phyloP scores from a whole-genome alignment of 2,797 vertebrate species.

The Malurus splendens region DNA sequence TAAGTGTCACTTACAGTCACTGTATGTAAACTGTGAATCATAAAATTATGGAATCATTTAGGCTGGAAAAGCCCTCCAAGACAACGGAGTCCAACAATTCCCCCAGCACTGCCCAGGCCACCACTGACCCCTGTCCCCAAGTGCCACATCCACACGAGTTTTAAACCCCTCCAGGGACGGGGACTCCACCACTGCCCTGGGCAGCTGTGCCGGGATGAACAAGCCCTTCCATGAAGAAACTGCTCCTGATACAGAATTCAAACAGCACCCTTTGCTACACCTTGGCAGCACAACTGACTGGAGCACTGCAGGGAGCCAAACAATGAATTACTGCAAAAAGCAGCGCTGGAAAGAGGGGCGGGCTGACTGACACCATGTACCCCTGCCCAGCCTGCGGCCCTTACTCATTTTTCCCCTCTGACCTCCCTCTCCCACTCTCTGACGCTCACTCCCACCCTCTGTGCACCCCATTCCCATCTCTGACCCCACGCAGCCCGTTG shows the following conservation, averaged over 20 bases:
- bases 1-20: not conserved
- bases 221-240: rapidly evolving
- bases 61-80: not conserved
- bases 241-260: not conserved
- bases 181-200: too few species aligned
- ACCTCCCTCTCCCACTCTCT: not conserved
- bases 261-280: rapidly evolving
- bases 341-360: rapidly evolving
- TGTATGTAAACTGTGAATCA: rapidly evolving
- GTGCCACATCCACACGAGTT: rapidly evolving
- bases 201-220: not conserved
- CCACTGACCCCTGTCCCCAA: rapidly evolving
- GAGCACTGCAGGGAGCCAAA: not conserved
- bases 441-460: not conserved
- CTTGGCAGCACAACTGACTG: rapidly evolving
- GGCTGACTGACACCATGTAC: too few species aligned
- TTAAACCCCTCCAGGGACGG: not conserved
- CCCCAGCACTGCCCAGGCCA: not conserved
- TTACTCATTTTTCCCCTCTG: not conserved
- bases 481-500: too few species aligned
- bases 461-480: not conserved
- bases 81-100: not conserved
- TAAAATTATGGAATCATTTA: not conserved
- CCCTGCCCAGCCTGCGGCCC: too few species aligned
- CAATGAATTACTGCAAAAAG: rapidly evolving